These are phyloP conservation scores for Athalia cordata DNA, from an alignment of 2,888 invertebrate species.

Conservation along the genomic window DNA sequence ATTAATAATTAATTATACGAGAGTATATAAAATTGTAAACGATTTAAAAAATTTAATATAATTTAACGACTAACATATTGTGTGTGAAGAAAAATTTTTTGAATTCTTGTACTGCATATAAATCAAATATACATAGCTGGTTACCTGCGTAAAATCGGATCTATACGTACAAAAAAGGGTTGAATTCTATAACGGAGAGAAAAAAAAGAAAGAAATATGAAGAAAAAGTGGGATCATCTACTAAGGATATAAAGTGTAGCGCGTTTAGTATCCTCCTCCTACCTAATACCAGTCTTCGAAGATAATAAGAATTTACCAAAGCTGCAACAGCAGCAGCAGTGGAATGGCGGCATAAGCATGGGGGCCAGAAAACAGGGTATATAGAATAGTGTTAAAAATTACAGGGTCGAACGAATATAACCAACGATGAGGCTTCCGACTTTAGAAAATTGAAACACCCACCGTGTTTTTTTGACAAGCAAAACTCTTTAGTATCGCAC, in stretches of 20 bases:
- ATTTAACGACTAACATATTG: no score
- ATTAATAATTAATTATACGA: no score
- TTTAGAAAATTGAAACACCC: slow-evolving; percentile 25
- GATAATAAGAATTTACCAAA: slow-evolving; percentile 20
- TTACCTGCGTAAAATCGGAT: no score
- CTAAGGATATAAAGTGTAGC: not conserved
- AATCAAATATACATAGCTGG: no score
- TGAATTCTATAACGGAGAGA: not conserved
- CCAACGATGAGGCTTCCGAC: slow-evolving; percentile 1
- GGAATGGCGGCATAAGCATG: not conserved
- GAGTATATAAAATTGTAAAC: no score
- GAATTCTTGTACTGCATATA: no score
- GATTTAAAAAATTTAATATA: no score
- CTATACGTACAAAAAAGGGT: not conserved
- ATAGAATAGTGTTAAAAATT: slow-evolving; percentile 6
- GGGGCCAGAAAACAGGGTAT: not conserved
- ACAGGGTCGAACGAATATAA: not conserved
- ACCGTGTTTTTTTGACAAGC: not conserved
- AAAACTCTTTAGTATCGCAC: not conserved
- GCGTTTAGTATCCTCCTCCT: slow-evolving; percentile 15
- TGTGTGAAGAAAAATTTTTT: no score
- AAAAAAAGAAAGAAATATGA: not conserved
- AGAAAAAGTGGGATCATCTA: not conserved
- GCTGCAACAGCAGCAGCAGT: not conserved
- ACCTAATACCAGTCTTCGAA: slow-evolving; percentile 14